phyloP scores from a whole-genome alignment of 2,888 invertebrate species.

The Xestia xanthographa region DNA sequence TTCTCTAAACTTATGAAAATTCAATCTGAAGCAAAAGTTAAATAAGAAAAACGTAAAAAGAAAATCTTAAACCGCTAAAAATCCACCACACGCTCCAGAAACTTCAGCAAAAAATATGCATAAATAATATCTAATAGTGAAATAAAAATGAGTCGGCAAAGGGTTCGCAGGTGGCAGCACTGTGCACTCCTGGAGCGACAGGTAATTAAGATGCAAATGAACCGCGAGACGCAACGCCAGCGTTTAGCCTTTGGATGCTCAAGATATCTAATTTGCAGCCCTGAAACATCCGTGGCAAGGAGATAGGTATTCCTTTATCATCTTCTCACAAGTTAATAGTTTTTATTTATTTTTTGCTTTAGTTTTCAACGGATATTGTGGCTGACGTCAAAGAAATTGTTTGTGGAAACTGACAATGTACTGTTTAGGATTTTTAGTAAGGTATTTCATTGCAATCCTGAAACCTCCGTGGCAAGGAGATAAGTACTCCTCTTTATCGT shows the following conservation, averaged over 20 bases:
- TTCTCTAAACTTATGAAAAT: not conserved
- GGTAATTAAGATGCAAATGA: conserved; percentile 89
- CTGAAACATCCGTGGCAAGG: conserved; percentile 40
- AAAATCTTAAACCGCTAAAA: conserved; percentile 11
- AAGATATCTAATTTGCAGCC: conserved; percentile 61
- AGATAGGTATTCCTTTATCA: conserved; percentile 47
- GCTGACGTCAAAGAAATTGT: conserved; percentile 33
- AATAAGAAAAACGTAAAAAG: conserved; percentile 2
- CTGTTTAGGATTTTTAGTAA: not conserved
- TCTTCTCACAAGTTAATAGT: conserved; percentile 17
- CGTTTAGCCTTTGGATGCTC: conserved; percentile 65
- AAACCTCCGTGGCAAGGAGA: not conserved
- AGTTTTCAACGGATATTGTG: conserved; percentile 17
- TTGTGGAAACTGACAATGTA: conserved; percentile 8
- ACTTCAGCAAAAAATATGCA: conserved; percentile 72
- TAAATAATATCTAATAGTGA: conserved; percentile 72
- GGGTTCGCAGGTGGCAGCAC: conserved; percentile 74
- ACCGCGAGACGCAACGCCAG: conserved; percentile 69
- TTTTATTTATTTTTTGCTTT: conserved; percentile 18
- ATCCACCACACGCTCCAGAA: conserved; percentile 13
- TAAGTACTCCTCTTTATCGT: not conserved
- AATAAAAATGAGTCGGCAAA: conserved; percentile 69
- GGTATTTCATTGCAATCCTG: not conserved
- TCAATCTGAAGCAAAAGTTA: not conserved
- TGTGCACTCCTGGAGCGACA: conserved; percentile 73